These are phyloP conservation scores for Sarcophaga peregrina DNA, from an alignment of 1,140 invertebrate species.

Conservation along the genomic window DNA sequence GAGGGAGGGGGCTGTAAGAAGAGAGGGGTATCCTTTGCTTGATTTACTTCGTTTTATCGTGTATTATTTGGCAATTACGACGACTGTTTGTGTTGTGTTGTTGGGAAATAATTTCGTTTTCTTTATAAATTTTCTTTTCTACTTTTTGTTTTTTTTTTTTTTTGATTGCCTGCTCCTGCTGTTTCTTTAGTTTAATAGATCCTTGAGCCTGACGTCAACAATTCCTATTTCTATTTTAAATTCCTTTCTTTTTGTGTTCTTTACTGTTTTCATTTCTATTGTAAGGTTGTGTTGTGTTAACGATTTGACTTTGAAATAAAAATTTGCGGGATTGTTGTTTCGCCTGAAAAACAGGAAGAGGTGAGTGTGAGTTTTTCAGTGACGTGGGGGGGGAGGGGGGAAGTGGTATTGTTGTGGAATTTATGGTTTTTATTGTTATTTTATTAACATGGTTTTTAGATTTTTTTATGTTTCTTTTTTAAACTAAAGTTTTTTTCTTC, in stretches of 20 bases:
- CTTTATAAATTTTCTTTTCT: not conserved
- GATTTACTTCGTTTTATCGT: conserved; percentile 29
- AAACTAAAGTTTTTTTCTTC: not conserved
- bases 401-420: not conserved
- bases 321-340: too few relatives aligned
- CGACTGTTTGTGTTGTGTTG: conserved; percentile 14
- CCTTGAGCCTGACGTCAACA: too few relatives aligned
- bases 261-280: too few relatives aligned
- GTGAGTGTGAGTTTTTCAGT: too few relatives aligned
- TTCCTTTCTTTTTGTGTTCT: too few relatives aligned
- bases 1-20: not conserved
- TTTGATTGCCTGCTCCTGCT: conserved; percentile 12
- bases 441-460: not conserved
- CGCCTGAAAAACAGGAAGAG: too few relatives aligned
- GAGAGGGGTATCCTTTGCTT: conserved; percentile 18
- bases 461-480: not conserved
- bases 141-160: conserved; percentile 9
- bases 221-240: too few relatives aligned
- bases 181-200: not conserved
- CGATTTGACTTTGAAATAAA: too few relatives aligned
- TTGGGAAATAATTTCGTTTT: conserved; percentile 2
- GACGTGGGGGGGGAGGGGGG: too few relatives aligned
- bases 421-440: conserved; percentile 22
- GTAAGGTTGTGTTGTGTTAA: too few relatives aligned
- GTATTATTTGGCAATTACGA: conserved; percentile 36